Evolutionary conservation across 2,113 vertebrate genomes (phyloP), one percentile per base, ranked within the genome.

Genomic region (Macheiramphus alcinus): DNA sequence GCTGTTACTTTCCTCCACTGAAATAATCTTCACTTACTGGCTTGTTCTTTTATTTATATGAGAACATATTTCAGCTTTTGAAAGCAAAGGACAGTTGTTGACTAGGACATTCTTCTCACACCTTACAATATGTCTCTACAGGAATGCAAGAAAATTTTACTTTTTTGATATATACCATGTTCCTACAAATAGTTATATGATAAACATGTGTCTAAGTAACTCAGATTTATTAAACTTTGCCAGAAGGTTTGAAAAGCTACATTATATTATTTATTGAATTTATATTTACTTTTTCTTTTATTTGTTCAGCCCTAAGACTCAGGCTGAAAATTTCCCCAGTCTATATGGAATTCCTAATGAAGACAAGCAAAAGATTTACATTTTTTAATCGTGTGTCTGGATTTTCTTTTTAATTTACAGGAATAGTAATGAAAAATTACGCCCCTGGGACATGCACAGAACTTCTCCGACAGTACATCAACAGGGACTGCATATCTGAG

Each of bases 31-130:
- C 27, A 29, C 43, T 81, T 92, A 61, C n/a, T 82, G 65, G 20
- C 43, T 84, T 86, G 16, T 72, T 73, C 76, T 88, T 81, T 68
- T 72, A 38, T 86, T 90, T 84, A 22, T 81, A 45, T 29, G 27
- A 84, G 48, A 68, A 91, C 11, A 12, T 66, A 50, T 42, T 87
- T 87, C 76, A 86, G 42, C 31, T 84, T 74, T 84, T 70, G 61
- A 81, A 94, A 89, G 45, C 43, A 93, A 72, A 76, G 36, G 56
- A 79, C 23, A 45, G 45, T 81, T 93, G 52, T 92, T 83, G 88
- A 95, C 36, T 62, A 48, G 83, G 45, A 85, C 29, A 76, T 75
- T 87, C 40, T 86, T 91, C 80, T 94, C 70, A 87, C 86, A 95
- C 86, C 45, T 96, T 88, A 50, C 50, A 76, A 45, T 75, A 40